Base-by-base conservation (phyloP, 30 jellyfish, hydroid and myxozoan species). In the Mastigias papua region DNA sequence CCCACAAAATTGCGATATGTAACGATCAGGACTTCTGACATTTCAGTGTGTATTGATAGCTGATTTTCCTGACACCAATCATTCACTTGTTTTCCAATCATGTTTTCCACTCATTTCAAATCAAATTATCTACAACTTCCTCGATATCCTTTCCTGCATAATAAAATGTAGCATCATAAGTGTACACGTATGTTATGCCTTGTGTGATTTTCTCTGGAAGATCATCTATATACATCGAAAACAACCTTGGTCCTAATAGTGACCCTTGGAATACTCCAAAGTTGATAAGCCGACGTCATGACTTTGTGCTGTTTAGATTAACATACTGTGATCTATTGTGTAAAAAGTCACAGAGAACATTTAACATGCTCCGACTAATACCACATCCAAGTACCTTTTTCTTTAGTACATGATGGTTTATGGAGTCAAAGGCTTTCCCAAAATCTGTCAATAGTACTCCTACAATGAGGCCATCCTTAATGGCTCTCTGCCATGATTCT, bases 31-130 rank as follows among this genome's bases (percentile, higher is more conserved):
- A 64, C 76, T 64, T 64, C 76, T 27, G 76, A 64, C 76, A 13
- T 69, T 69, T n/a, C 80, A 25, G 80, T n/a, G 49, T 5, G 80
- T 69, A 28, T 5, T 30, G 80, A 5, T 69, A 69, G 80, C 23
- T 69, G 80, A 33, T 69, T 69, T 69, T 69, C 80, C 80, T 5
- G 80, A 30, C 80, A 69, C 66, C 80, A 69, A 25, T 69, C 80
- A 69, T 69, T 69, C n/a, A 20, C 80, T 25, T 69, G 66, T 33
- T 69, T 28, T 69, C 80, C 80, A 69, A 69, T 9, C 66, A 25
- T 64, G 76, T 64, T 64, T 64, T n/a, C n/a, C n/a, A n/a, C n/a
- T n/a, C n/a, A n/a, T n/a, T n/a, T n/a, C n/a, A 5, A 37, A 37
- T 37, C 11, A 69, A 30, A 65, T 69, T 69, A 69, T 69, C 66